Evolutionary conservation across 35 echinoderm and acorn worm species (phyloP).

Genomic region (Hemicentrotus pulcherrimus): DNA sequence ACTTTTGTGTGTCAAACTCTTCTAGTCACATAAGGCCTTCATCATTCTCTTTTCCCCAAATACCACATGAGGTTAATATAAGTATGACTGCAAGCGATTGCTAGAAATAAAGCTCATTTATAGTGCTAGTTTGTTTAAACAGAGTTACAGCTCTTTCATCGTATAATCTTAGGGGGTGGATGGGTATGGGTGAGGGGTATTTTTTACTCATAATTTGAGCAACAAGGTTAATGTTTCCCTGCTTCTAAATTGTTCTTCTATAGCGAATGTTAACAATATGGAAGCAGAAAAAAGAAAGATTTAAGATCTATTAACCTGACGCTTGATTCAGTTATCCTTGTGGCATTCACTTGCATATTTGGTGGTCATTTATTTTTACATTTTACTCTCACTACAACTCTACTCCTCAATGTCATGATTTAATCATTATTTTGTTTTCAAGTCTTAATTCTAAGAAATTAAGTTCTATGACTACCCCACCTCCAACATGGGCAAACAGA

Average conservation of each 20-base stretch:
- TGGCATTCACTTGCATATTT: not conserved
- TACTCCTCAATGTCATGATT: not conserved
- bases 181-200: too few species aligned
- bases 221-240: too few species aligned
- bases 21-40: not conserved
- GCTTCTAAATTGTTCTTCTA: too few species aligned
- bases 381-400: not conserved
- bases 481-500: not conserved
- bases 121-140: too few species aligned
- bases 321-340: not conserved
- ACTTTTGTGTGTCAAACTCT: not conserved
- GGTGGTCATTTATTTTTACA: not conserved
- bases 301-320: not conserved
- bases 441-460: not conserved
- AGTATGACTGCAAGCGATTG: too few species aligned
- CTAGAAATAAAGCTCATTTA: too few species aligned
- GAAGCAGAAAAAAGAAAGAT: too few species aligned
- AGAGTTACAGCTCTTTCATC: too few species aligned
- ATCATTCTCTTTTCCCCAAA: not conserved
- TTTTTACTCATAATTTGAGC: too few species aligned
- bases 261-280: too few species aligned
- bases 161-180: too few species aligned
- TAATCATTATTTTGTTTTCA: not conserved
- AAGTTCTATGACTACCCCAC: not conserved
- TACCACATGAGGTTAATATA: too few species aligned